Conservation (phyloP, 2,797 vertebrate species). For the Ficedula albicollis region DNA sequence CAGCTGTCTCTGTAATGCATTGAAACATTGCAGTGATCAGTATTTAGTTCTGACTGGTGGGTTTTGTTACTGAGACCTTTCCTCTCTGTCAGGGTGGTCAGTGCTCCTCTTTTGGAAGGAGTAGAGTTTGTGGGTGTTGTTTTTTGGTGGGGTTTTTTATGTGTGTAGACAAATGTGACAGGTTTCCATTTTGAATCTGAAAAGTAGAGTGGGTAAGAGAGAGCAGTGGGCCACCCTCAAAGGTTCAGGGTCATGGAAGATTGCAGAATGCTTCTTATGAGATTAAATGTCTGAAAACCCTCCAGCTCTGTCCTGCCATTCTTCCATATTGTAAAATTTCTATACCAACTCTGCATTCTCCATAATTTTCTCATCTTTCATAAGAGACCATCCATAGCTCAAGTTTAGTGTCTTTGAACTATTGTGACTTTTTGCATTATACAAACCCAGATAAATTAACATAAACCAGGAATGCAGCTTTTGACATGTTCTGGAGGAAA, state of each 20-base stretch:
- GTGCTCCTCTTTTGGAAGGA: background rate
- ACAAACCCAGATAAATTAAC: background rate
- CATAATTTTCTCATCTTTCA: background rate
- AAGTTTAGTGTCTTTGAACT: background rate
- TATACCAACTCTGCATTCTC: background rate
- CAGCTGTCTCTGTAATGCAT: background rate
- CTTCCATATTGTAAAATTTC: background rate
- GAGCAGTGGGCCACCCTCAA: too few relatives aligned
- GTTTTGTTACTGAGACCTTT: background rate
- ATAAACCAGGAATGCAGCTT: background rate
- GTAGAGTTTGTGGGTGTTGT: background rate
- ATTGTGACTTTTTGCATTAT: background rate
- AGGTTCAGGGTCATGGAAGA: too few relatives aligned
- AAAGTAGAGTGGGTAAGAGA: background rate
- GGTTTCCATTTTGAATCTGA: background rate
- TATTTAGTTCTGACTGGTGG: background rate
- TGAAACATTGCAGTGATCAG: background rate
- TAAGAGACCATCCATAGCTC: background rate
- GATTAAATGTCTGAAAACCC: too few relatives aligned
- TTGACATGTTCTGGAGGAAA: background rate
- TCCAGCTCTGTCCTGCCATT: background rate
- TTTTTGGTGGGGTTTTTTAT: fast-evolving
- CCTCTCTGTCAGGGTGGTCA: background rate
- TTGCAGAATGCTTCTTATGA: too few relatives aligned
- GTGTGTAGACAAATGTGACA: background rate